Evolutionary conservation across 64 coral and sea anemone genomes (phyloP).

Genomic region (Montipora cactus): DNA sequence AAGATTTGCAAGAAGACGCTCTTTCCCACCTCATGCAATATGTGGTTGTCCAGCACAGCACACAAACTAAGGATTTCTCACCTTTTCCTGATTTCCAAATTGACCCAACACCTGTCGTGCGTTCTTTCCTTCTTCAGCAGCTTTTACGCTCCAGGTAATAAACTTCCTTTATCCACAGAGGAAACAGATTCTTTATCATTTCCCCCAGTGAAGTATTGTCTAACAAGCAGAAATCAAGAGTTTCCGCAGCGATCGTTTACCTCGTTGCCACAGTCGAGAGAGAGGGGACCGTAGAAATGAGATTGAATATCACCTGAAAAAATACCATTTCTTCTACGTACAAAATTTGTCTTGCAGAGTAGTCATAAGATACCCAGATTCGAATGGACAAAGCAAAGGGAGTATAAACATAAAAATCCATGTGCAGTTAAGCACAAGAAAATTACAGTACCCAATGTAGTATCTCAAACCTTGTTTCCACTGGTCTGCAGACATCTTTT

Average conservation of each 20-base stretch:
- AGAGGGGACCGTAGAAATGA: neutral
- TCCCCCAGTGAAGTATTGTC: too few species aligned
- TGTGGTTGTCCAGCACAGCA: conserved; percentile 18
- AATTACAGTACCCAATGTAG: neutral
- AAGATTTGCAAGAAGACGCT: conserved; percentile 39
- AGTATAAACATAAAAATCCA: neutral
- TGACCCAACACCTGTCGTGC: conserved; percentile 75
- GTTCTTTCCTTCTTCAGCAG: conserved; percentile 78
- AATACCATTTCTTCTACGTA: neutral
- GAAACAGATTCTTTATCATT: too few species aligned
- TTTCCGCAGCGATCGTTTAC: too few species aligned
- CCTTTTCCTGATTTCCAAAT: conserved; percentile 78
- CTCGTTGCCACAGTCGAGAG: too few species aligned
- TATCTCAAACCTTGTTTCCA: neutral
- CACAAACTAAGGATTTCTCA: conserved; percentile 78
- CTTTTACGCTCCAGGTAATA: conserved; percentile 69
- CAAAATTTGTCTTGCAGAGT: neutral
- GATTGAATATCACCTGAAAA: neutral
- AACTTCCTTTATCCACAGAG: too few species aligned
- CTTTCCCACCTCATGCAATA: conserved; percentile 52
- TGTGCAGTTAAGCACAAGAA: neutral
- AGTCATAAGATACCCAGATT: neutral
- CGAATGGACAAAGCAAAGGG: neutral
- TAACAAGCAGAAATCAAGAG: neutral
- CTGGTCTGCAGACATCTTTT: too few species aligned